phyloP scores from a whole-genome alignment of 2,797 vertebrate genomes.

The Parauchenoglanis ngamensis region DNA sequence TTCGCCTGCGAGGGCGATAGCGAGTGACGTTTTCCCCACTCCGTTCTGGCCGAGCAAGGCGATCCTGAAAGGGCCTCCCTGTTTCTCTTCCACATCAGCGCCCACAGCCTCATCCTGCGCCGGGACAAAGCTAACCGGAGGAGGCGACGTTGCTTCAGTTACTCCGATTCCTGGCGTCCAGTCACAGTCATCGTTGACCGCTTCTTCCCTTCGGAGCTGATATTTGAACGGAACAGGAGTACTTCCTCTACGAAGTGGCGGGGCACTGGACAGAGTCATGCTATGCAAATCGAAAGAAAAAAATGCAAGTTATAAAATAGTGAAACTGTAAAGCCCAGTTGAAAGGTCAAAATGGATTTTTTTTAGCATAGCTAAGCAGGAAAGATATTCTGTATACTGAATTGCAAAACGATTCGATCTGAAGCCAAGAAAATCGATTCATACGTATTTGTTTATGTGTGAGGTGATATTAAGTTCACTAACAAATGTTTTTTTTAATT shows the following conservation, averaged over 20 bases:
- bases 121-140: slow-evolving; percentile 69
- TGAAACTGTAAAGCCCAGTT: neutral
- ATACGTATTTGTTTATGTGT: neutral
- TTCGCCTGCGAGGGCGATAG: slow-evolving; percentile 78
- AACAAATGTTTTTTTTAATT: too few species aligned
- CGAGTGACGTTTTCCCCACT: slow-evolving; percentile 86
- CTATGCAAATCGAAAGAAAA: slow-evolving; percentile 64
- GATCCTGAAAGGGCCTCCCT: slow-evolving; percentile 71
- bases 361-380: neutral
- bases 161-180: slow-evolving; percentile 76
- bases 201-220: slow-evolving; percentile 82
- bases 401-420: neutral
- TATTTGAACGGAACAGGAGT: slow-evolving; percentile 87
- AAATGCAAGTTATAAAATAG: neutral
- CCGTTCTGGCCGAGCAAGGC: slow-evolving; percentile 86
- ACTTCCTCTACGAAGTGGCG: slow-evolving; percentile 81
- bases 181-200: slow-evolving; percentile 76
- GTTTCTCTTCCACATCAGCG: slow-evolving; percentile 61
- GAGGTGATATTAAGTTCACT: too few species aligned
- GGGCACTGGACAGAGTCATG: slow-evolving; percentile 76
- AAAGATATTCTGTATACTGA: neutral
- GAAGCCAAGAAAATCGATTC: neutral
- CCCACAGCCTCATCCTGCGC: slow-evolving; percentile 70
- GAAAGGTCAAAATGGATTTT: neutral
- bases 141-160: slow-evolving; percentile 69